phyloP scores from a whole-genome alignment of 2,113 vertebrate genomes.

The Panurus biarmicus region DNA sequence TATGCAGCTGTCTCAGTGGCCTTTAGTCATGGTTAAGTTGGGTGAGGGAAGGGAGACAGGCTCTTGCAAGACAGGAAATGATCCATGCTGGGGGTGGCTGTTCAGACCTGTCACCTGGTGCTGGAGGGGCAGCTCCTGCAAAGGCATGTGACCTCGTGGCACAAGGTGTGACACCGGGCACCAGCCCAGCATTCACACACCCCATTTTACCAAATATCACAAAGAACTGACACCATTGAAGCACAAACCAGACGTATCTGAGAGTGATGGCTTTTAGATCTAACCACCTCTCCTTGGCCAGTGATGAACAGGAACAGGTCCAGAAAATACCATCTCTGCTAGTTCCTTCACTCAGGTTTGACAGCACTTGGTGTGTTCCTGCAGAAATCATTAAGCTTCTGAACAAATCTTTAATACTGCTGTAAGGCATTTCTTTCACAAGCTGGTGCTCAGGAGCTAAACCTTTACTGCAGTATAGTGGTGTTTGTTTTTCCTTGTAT shows the following conservation, averaged over 20 bases:
- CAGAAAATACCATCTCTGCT: background rate
- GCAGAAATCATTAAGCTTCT: background rate
- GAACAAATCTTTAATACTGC: background rate
- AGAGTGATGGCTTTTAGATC: background rate
- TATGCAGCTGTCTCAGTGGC: background rate
- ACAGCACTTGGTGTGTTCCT: background rate
- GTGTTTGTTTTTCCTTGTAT: background rate
- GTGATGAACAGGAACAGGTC: background rate
- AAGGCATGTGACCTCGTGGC: background rate
- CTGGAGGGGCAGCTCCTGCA: background rate
- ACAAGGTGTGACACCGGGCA: background rate
- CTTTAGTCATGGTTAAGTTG: rapidly evolving
- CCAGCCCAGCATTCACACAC: background rate
- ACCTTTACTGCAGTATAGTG: background rate
- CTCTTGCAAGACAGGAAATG: background rate
- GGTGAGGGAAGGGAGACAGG: background rate
- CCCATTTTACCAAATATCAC: rapidly evolving
- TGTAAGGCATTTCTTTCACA: background rate
- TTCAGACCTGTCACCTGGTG: background rate
- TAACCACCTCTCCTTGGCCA: background rate
- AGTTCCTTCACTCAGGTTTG: background rate
- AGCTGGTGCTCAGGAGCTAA: background rate
- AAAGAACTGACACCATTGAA: background rate
- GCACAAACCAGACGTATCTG: rapidly evolving
- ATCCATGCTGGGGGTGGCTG: background rate